Evolutionary conservation across 2,797 vertebrate genomes (phyloP), one percentile per base, ranked within the genome.

Genomic region (Anguilla megastoma): DNA sequence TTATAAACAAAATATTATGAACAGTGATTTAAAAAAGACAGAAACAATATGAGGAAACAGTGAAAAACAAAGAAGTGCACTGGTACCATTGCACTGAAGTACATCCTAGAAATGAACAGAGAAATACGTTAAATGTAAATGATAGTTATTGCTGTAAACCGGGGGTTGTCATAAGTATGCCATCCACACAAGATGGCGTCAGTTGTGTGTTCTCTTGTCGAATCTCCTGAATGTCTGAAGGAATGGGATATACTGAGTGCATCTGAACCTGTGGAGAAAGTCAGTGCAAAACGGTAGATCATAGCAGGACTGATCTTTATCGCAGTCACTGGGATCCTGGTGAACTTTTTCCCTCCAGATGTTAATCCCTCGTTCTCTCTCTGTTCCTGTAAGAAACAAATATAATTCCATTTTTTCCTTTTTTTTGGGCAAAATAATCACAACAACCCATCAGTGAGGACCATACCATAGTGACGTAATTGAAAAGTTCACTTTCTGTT

Each of bases 201-300:
- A 93, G 56, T 89, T 89, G 27, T 88, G 89, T 0, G 88, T 90
- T 88, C 76, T 89, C 79, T 86, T 84, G n/a, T 90, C 83, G 0
- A 36, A 54, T 50, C 86, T 87, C 71, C 93, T 92, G 56, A 94
- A 93, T 18, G 95, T 92, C 0, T 95, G 96, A 33, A 96, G 94
- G 90, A 97, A 97, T 16, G 96, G 96, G 60, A 97, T 89, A 86
- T 95, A 94, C 88, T 92, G 92, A 86, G 93, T 90, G 16, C 92
- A 94, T 83, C 60, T 89, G 24, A 89, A 93, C 80, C 88, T 90
- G 74, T 93, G 93, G 14, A 96, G 90, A 66, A 93, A 12, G 16
- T 63, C 24, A 2, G 3, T 93, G 90, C 95, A 95, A 90, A 93
- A 93, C 2, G 95, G 94, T 10, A 93, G 92, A 48, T 97, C 93